Percentiles rank a stretch among this genome's conserved stretches.
Conservation (phyloP, 2,113 vertebrate species). For the Camelus dromedarius region DNA sequence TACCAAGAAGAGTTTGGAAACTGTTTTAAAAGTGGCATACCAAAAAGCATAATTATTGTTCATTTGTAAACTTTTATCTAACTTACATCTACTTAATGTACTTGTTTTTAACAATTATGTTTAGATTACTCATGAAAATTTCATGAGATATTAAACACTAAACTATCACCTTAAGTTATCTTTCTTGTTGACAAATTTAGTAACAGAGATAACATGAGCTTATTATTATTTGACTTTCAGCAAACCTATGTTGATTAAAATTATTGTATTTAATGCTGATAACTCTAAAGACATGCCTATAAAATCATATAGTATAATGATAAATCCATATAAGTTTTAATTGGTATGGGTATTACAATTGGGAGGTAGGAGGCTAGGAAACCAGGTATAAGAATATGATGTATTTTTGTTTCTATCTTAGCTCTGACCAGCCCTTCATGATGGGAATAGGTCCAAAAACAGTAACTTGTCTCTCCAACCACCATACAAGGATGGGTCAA, state of each 20-base stretch:
- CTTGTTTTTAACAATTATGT: background rate
- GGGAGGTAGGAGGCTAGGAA: background rate
- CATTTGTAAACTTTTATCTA: background rate
- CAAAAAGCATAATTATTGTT: background rate
- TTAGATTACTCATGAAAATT: background rate
- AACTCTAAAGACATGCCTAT: background rate
- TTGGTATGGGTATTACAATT: background rate
- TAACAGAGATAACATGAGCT: background rate
- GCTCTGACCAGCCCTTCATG: background rate
- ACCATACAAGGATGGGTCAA: background rate
- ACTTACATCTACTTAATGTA: background rate
- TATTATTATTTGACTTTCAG: background rate
- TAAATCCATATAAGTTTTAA: background rate
- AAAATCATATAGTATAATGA: conserved; percentile 8
- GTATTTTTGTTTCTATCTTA: background rate
- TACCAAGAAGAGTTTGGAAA: background rate
- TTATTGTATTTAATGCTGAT: background rate
- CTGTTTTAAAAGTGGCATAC: background rate
- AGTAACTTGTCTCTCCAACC: background rate
- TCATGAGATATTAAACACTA: background rate
- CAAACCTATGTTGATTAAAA: background rate
- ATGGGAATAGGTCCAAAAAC: background rate
- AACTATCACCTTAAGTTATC: background rate
- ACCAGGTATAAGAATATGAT: background rate
- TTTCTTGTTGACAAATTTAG: background rate